Evolutionary conservation across 2,797 vertebrate species (phyloP).

Genomic region (Gadopsis bispinosus): DNA sequence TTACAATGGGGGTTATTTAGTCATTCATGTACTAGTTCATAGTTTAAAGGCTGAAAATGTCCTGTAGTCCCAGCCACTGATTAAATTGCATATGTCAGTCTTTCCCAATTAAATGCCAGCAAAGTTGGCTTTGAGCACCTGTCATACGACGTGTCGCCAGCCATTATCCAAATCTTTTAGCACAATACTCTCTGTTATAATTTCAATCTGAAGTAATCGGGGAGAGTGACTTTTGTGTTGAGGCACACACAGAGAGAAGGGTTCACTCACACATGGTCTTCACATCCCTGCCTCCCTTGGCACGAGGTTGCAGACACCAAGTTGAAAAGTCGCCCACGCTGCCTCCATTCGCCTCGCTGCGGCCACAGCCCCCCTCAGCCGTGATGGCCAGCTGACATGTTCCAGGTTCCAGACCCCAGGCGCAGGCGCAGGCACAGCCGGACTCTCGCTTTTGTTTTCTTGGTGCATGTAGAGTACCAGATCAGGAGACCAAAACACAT

Average conservation of each 20-base stretch:
- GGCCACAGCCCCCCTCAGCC: slow-evolving; percentile 49
- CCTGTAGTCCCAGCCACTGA: background rate
- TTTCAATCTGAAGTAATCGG: slow-evolving; percentile 62
- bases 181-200: slow-evolving; percentile 55
- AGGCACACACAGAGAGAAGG: slow-evolving; percentile 32
- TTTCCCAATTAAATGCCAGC: slow-evolving; percentile 1
- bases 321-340: slow-evolving; percentile 86
- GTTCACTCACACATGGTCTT: slow-evolving; percentile 81
- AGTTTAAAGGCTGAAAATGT: slow-evolving; percentile 16
- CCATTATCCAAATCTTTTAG: slow-evolving; percentile 15
- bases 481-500: slow-evolving; percentile 16
- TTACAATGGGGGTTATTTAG: background rate
- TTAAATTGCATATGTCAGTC: background rate
- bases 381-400: slow-evolving; percentile 89
- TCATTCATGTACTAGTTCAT: background rate
- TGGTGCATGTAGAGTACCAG: background rate
- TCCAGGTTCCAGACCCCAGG: slow-evolving; percentile 86
- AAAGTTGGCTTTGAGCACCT: background rate
- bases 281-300: slow-evolving; percentile 72
- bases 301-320: slow-evolving; percentile 79
- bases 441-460: slow-evolving; percentile 34
- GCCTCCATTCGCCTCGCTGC: slow-evolving; percentile 20
- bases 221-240: slow-evolving; percentile 78
- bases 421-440: slow-evolving; percentile 35
- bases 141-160: slow-evolving; percentile 2